Conservation (phyloP, 2,797 vertebrate species). For the Aselliscus stoliczkanus region DNA sequence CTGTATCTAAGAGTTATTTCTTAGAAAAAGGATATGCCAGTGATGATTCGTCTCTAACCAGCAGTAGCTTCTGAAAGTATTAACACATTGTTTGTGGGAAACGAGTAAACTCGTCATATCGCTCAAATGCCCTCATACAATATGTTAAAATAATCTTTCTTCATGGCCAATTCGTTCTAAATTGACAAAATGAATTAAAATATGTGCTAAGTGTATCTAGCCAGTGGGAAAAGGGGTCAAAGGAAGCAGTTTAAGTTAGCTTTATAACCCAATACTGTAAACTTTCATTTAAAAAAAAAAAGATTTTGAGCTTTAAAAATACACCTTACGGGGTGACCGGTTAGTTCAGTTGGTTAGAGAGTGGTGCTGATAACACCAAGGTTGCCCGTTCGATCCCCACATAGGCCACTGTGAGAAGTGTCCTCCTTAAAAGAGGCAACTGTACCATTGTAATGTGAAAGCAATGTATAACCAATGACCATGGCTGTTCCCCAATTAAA, state of each 20-base stretch:
- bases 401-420: too few species aligned
- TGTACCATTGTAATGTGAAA: too few species aligned
- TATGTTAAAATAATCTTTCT: neutral
- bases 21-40: neutral
- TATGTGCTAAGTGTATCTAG: neutral
- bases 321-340: too few species aligned
- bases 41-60: neutral
- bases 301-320: neutral
- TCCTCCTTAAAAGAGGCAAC: too few species aligned
- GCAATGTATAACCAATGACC: too few species aligned
- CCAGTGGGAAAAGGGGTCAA: neutral
- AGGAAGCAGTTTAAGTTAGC: neutral
- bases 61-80: neutral
- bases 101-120: too few species aligned
- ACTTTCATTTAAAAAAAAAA: neutral
- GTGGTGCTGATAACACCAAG: too few species aligned
- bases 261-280: neutral
- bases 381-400: too few species aligned
- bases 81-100: too few species aligned
- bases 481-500: too few species aligned
- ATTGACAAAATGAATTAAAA: constrained; percentile 16
- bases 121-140: too few species aligned
- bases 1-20: neutral
- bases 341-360: too few species aligned
- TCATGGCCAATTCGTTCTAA: neutral